Base-by-base conservation (phyloP, 92 coral and sea anemone genomes). In the Parazoanthus swiftii region DNA sequence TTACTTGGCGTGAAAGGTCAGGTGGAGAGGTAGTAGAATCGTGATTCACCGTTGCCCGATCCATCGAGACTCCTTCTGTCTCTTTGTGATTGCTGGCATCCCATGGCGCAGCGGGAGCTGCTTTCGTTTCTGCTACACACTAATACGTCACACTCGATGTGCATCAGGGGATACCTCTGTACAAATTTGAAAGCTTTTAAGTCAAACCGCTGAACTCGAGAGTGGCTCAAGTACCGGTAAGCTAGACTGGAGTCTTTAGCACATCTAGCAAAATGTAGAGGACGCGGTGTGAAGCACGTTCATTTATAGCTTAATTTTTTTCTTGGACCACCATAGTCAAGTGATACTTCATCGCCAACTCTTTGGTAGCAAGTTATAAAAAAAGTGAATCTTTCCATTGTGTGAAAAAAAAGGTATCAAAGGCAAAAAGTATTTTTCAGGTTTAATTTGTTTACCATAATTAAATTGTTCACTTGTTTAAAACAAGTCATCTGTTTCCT, bases 131-230 rank as follows among this genome's bases (percentile, higher is more conserved):
- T 75, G 79, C 33, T 38, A 9, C 79, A 75, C 23, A 75, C 79
- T n/a, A 33, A 75, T 21, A 75, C 79, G 48, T 75, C 79, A 39
- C 79, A 75, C 79, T 75, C 79, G 48, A 75, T 38, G 37, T 75
- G 44, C 79, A 75, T 35, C 48, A 75, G 1, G 21, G 46, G 48
- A 26, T 13, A 75, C 8, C n/a, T 75, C 48, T 75, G 46, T 38
- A 39, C 79, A 75, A 75, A 39, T 25, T 75, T 18, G 48, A 14
- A 75, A 26, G 79, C 79, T 10, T 75, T 36, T 16, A 75, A 26
- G 16, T 26, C 33, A 35, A 75, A 75, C n/a, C 79, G 79, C 48
- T 75, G 79, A 51, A 35, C 20, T 10, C 48, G 79, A 39, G 79
- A 75, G 33, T 75, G 79, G 8, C 33, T 75, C 48, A 26, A 75